phyloP scores from a whole-genome alignment of 2,888 invertebrate genomes.

The Lypha dubia region DNA sequence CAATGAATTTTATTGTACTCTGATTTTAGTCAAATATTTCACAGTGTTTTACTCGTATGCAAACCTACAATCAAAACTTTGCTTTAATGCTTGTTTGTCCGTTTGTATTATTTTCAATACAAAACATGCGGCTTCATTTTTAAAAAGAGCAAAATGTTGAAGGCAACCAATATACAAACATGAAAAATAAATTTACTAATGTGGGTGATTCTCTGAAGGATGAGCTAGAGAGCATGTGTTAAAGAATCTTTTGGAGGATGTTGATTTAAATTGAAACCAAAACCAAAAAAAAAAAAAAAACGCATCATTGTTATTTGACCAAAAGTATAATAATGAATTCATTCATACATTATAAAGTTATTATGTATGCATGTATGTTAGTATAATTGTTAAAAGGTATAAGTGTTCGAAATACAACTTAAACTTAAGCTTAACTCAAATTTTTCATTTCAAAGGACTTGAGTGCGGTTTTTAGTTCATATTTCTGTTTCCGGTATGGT shows the following conservation, averaged over 20 bases:
- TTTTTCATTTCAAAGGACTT: slow-evolving; percentile 60
- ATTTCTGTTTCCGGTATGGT: not conserved
- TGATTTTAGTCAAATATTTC: not conserved
- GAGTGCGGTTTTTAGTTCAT: slow-evolving; percentile 9
- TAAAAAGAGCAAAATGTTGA: slow-evolving; percentile 40
- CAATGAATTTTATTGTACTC: not conserved
- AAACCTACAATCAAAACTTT: not conserved
- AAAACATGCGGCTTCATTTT: slow-evolving; percentile 57
- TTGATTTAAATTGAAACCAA: slow-evolving; percentile 16
- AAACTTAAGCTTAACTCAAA: slow-evolving; percentile 58
- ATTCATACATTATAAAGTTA: slow-evolving; percentile 25
- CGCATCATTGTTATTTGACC: slow-evolving; percentile 5
- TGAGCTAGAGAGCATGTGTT: not conserved
- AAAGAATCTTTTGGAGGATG: slow-evolving; percentile 7
- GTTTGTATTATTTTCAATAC: not conserved
- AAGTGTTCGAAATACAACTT: slow-evolving; percentile 23
- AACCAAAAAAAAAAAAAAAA: no score
- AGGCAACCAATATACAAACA: slow-evolving; percentile 48
- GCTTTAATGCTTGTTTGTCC: not conserved
- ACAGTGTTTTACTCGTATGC: not conserved
- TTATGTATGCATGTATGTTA: not conserved
- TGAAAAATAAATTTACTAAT: slow-evolving; percentile 59
- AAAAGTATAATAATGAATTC: slow-evolving; percentile 23
- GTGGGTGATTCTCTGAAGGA: slow-evolving; percentile 20
- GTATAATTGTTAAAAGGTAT: not conserved